Base-by-base conservation (phyloP, 2,113 vertebrate species). In the Ageneiosus marmoratus region DNA sequence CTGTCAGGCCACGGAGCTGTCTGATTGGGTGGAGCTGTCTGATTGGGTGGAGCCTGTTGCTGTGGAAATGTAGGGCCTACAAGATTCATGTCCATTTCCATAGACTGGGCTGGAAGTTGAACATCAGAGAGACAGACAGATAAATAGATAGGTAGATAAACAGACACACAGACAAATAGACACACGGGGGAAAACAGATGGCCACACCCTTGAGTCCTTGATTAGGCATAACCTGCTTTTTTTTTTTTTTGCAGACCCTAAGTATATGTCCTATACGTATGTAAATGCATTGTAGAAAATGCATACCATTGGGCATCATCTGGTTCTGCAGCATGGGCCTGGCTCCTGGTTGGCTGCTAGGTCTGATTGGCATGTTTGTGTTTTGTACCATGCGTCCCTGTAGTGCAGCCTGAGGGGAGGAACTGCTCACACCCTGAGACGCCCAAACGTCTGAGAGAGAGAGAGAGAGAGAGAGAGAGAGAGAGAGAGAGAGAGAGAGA, bases 1-100 rank as follows among this genome's bases (percentile, higher is more conserved):
- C 97, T 99, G 84, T 99, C 98, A 4, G 97, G 97, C 97, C 97
- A 99, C 0, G 97, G 97, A 32, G 97, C 98, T 0, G 97, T 99
- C 92, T 99, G 97, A 86, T 98, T 99, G 83, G 97, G 97, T 86
- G 97, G 97, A 22, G 97, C 98, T 0, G 97, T 98, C 91, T 98
- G 97, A 83, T 98, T 99, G 80, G 98, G 97, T 84, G 98, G 97
- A 6, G 96, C 96, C 92, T 98, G 98, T 56, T 97, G 97, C 86
- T 98, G 97, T 88, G 94, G 95, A 75, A 98, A 99, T 86, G 96
- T 96, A 86, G 96, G 94, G 62, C 94, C 93, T 15, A 94, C 93
- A 88, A 98, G 95, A 60, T 29, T 62, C 76, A 87, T 83, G 80
- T 95, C 95, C 89, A 99, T 96, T 75, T 99, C 97, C 91, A 98